phyloP scores from a whole-genome alignment of 2,888 invertebrate genomes.

The Philereme vetulata region DNA sequence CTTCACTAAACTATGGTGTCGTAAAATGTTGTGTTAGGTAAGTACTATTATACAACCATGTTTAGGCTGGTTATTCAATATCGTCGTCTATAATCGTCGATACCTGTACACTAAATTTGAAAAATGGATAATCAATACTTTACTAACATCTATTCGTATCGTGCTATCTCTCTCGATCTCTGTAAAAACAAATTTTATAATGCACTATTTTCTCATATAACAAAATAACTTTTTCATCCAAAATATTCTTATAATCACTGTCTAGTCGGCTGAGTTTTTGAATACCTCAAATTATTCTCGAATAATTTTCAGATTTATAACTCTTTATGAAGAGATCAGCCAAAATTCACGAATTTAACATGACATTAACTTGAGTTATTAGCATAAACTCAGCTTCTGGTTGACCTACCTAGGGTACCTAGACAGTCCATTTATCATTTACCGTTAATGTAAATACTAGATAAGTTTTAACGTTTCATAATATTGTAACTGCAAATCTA shows the following conservation, averaged over 20 bases:
- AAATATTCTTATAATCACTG: not conserved
- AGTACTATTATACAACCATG: not conserved
- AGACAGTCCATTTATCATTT: conserved; percentile 33
- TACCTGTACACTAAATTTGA: not conserved
- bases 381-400: conserved; percentile 49
- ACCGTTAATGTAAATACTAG: conserved; percentile 9
- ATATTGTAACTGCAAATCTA: conserved; percentile 32
- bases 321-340: conserved; percentile 26
- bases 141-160: not conserved
- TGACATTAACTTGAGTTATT: conserved; percentile 23
- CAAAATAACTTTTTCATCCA: not conserved
- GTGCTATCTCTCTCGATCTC: not conserved
- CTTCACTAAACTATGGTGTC: conserved; percentile 13
- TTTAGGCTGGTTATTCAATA: conserved; percentile 7
- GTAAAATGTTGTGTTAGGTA: conserved; percentile 11
- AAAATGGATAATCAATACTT: not conserved
- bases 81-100: not conserved
- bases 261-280: conserved; percentile 32
- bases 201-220: not conserved
- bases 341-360: conserved; percentile 41
- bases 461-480: not conserved
- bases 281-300: conserved; percentile 17
- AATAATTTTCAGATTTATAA: conserved; percentile 6
- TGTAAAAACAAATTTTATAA: not conserved
- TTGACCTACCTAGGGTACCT: conserved; percentile 50